phyloP scores from a whole-genome alignment of 2,888 invertebrate genomes.

The Folsomia candida region DNA sequence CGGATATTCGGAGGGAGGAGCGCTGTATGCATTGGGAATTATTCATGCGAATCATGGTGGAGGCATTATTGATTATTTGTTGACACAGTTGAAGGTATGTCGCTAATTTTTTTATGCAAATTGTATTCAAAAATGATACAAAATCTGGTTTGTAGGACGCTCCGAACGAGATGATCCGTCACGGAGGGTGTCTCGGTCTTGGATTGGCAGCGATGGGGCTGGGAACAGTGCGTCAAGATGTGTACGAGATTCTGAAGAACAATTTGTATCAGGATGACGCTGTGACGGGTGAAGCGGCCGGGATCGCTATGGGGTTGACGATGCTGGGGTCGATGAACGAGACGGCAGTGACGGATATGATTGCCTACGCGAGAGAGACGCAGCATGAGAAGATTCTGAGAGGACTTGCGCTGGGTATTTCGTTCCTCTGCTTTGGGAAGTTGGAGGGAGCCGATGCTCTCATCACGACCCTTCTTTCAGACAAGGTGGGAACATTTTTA shows the following conservation, averaged over 20 bases:
- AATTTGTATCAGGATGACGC: slow-evolving; percentile 98
- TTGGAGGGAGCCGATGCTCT: slow-evolving; percentile 94
- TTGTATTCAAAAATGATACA: background rate
- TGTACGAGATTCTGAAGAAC: slow-evolving; percentile 94
- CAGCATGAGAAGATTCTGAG: slow-evolving; percentile 98
- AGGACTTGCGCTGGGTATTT: slow-evolving; percentile 93
- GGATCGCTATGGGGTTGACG: slow-evolving; percentile 98
- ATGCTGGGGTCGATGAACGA: slow-evolving; percentile 94
- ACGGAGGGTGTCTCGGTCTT: slow-evolving; percentile 95
- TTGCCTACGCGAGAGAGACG: slow-evolving; percentile 89
- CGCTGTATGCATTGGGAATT: slow-evolving; percentile 89
- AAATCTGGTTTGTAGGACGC: slow-evolving; percentile 35
- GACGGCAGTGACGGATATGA: slow-evolving; percentile 89
- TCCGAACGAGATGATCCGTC: slow-evolving; percentile 76
- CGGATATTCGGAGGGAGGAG: slow-evolving; percentile 91
- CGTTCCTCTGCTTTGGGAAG: slow-evolving; percentile 94
- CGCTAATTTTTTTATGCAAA: background rate
- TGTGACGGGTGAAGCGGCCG: slow-evolving; percentile 97
- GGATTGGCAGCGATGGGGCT: slow-evolving; percentile 88
- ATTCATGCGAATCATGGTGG: slow-evolving; percentile 99
- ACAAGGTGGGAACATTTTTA: slow-evolving; percentile 61
- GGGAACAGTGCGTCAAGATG: slow-evolving; percentile 90
- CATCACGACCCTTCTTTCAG: slow-evolving; percentile 81
- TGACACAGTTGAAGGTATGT: slow-evolving; percentile 80
- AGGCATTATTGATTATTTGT: slow-evolving; percentile 90